Base-by-base conservation (phyloP, 2,888 invertebrate genomes). In the Onthophagus sagittarius region DNA sequence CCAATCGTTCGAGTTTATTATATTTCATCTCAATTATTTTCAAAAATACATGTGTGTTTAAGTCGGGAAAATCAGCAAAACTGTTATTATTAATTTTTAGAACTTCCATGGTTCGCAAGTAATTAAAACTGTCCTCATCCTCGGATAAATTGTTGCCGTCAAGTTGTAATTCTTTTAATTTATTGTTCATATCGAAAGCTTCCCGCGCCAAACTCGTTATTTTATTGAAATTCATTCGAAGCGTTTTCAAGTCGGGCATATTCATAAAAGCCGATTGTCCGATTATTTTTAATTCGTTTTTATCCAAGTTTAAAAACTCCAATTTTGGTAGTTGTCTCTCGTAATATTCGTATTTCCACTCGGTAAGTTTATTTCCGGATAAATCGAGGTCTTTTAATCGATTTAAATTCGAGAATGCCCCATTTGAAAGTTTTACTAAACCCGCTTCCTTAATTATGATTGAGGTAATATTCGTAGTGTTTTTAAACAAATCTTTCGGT, bases 1-100 rank as follows among this genome's bases (percentile, higher is more conserved):
- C 85, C 75, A 91, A 79, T 63, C 79, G 75, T 62, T 84, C 79
- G 69, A 95, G 88, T 11, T 88, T 84, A 80, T 93, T 93, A 80
- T 89, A 86, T 74, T 90, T 91, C 15, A 96, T 83, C 14, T 84
- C 85, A 64, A 64, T 23, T 3, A 23, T 23, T 23, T 23, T 23
- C 1, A 23, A 3, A 2, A 2, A 3, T 23, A 23, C 23, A 23
- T 23, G 23, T 2, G 63, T 23, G 77, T 15, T 23, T 75, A 5
- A 9, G 9, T 67, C 31, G 7, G 67, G 67, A n/a, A 67, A 15
- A 1, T 23, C 31, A 6, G 7, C 9, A 31, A 9, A 67, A 32
- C 23, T n/a, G 31, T 67, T 67, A 15, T 67, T 67, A 23, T 31
- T 23, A 15, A 67, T n/a, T 7, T 67, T 67, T 32, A 67, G 31